Conservation (phyloP, 2,113 vertebrate species). For the Castor canadensis region DNA sequence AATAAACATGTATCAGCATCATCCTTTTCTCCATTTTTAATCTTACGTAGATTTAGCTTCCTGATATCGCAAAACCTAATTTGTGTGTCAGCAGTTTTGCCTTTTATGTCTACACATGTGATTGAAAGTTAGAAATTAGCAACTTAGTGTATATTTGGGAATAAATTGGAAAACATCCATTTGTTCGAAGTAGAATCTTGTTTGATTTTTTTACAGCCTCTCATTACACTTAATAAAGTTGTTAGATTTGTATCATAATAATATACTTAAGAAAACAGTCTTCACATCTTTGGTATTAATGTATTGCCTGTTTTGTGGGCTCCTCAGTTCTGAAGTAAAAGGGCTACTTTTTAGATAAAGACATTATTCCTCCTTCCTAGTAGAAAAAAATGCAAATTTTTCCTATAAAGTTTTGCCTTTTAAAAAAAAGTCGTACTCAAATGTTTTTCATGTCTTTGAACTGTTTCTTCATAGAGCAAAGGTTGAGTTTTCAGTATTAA, state of each 20-base stretch:
- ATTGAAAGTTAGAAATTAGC: background rate
- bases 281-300: background rate
- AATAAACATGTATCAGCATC: background rate
- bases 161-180: background rate
- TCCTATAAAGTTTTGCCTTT: background rate
- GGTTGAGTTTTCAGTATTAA: background rate
- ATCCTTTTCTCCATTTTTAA: background rate
- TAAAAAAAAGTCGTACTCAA: background rate
- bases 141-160: background rate
- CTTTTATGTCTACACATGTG: background rate
- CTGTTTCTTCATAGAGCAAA: background rate
- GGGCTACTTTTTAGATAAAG: background rate
- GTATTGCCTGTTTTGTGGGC: background rate
- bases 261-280: background rate
- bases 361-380: background rate
- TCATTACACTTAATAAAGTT: background rate
- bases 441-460: background rate
- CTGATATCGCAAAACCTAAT: conserved; percentile 7
- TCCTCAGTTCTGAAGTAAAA: conserved; percentile 18
- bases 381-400: conserved; percentile 14
- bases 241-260: background rate
- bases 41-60: background rate
- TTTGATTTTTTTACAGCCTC: background rate
- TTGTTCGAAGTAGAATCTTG: background rate
- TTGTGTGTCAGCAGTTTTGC: background rate